These are phyloP conservation scores for Stichopus horrens DNA, from an alignment of 53 echinoderm and acorn worm genomes.

Conservation along the genomic window DNA sequence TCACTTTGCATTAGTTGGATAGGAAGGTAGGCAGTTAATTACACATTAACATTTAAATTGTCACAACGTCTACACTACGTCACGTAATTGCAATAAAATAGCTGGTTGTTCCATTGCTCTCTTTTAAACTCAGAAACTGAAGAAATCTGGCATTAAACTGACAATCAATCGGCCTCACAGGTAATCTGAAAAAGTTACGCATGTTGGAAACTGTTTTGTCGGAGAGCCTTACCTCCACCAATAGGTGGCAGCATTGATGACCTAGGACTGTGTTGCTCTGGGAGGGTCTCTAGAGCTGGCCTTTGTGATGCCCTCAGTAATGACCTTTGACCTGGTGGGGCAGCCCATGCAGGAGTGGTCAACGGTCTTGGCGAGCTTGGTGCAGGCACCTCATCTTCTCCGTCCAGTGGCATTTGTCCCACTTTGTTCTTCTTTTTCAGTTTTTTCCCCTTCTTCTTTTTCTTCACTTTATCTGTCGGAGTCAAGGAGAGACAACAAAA, in stretches of 20 bases:
- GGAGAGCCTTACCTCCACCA: conserved; percentile 8
- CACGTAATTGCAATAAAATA: too few species aligned
- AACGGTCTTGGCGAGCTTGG: conserved; percentile 60
- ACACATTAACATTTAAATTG: too few species aligned
- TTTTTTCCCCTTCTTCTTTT: conserved; percentile 96
- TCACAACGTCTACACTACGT: too few species aligned
- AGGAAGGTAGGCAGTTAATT: too few species aligned
- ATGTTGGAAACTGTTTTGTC: background rate
- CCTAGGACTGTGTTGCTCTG: conserved; percentile 68
- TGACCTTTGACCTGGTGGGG: conserved; percentile 65
- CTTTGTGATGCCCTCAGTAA: conserved; percentile 67
- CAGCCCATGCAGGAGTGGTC: conserved; percentile 80
- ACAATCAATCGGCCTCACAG: too few species aligned
- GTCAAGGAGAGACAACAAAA: background rate
- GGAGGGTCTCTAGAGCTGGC: conserved; percentile 79
- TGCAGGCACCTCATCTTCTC: conserved; percentile 54
- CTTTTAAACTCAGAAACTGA: too few species aligned
- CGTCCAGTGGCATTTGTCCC: conserved; percentile 73
- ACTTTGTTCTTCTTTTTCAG: conserved; percentile 88
- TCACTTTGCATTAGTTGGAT: too few species aligned
- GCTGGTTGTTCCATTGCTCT: too few species aligned
- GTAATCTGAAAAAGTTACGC: too few species aligned
- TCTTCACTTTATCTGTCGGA: conserved; percentile 65
- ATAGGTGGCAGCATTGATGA: conserved; percentile 32
- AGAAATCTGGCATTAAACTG: too few species aligned